Evolutionary conservation across 2,113 vertebrate genomes (phyloP).

Genomic region (Peucedramus taeniatus): DNA sequence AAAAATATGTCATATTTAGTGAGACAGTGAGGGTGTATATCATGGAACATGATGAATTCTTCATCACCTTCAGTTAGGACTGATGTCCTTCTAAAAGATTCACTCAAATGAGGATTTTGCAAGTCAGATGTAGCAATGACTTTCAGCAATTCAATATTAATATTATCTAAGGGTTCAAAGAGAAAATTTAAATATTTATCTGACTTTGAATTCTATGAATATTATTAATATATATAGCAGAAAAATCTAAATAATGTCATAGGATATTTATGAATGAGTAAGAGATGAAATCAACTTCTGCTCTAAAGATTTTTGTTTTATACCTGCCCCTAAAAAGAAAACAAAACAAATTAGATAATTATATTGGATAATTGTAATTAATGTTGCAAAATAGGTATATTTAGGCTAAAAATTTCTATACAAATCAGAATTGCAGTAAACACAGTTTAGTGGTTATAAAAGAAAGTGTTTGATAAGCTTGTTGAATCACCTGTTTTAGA

Average conservation of each 20-base stretch:
- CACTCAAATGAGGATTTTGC: neutral
- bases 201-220: neutral
- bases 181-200: neutral
- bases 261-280: neutral
- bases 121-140: neutral
- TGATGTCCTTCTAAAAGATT: neutral
- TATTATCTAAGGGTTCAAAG: neutral
- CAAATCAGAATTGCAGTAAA: neutral
- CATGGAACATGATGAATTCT: neutral
- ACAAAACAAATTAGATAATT: neutral
- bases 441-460: neutral
- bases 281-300: neutral
- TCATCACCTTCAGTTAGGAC: neutral
- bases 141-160: neutral
- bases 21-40: neutral
- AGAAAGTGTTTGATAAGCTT: neutral
- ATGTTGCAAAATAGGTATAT: neutral
- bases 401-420: neutral
- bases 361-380: neutral
- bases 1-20: neutral
- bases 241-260: neutral
- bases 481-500: neutral
- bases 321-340: neutral
- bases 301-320: neutral
- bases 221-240: neutral